A percentile compares a stretch with the other conserved stretches of the same genome.
These are phyloP conservation scores for Oreonectes daqikongensis DNA, from an alignment of 2,797 vertebrate species.

Conservation along the genomic window DNA sequence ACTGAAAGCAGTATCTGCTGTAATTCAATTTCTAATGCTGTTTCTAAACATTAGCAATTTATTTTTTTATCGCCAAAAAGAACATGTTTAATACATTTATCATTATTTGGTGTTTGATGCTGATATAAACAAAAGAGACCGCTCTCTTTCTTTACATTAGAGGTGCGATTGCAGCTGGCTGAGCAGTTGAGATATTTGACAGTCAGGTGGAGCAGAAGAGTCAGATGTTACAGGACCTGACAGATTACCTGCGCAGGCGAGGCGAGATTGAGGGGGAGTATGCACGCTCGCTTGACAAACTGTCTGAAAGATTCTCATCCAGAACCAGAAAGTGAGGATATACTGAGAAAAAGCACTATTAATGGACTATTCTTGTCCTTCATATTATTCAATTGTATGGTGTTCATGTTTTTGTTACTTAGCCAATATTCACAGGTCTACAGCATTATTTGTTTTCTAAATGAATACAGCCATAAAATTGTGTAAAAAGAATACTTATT, in stretches of 20 bases:
- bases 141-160: constrained; percentile 54
- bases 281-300: constrained; percentile 76
- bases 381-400: no score
- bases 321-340: constrained; percentile 71
- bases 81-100: not conserved
- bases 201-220: constrained; percentile 77
- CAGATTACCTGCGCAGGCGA: constrained; percentile 76
- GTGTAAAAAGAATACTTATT: no score
- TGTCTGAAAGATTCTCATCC: constrained; percentile 73
- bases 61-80: not conserved
- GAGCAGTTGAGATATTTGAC: constrained; percentile 79
- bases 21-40: not conserved
- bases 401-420: no score
- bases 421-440: no score
- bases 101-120: not conserved
- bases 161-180: constrained; percentile 77
- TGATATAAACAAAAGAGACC: not conserved
- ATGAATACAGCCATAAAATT: no score
- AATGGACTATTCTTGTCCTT: not conserved
- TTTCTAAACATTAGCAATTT: not conserved
- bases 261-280: constrained; percentile 80
- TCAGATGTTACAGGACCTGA: constrained; percentile 78
- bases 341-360: not conserved
- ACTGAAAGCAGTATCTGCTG: not conserved
- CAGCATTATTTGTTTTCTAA: no score